Evolutionary conservation across 2,113 vertebrate genomes (phyloP).

Genomic region (Alaudala cheleensis): DNA sequence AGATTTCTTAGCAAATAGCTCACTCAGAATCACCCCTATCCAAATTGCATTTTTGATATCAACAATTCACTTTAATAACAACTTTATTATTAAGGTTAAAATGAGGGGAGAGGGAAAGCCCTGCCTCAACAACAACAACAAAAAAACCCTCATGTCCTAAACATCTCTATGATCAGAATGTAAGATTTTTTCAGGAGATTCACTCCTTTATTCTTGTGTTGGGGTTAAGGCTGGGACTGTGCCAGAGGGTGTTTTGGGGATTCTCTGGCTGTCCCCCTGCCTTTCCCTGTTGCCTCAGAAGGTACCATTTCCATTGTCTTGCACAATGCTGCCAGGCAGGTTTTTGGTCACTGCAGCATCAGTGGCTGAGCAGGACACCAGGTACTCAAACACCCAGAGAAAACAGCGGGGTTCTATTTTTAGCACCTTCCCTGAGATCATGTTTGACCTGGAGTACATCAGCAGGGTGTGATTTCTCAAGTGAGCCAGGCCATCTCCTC

Average conservation of each 20-base stretch:
- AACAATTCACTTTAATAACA: background rate
- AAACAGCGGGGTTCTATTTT: background rate
- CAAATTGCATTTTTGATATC: background rate
- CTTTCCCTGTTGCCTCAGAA: background rate
- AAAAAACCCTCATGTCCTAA: background rate
- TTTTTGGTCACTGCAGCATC: background rate
- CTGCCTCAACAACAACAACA: background rate
- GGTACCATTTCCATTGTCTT: background rate
- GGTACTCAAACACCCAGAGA: background rate
- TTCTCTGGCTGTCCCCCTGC: background rate
- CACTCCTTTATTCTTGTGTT: background rate
- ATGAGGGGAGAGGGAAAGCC: background rate
- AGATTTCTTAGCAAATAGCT: background rate
- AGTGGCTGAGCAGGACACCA: background rate
- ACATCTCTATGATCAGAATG: accelerated
- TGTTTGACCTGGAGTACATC: background rate
- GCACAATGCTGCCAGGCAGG: background rate
- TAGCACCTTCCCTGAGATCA: background rate
- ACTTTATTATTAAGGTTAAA: background rate
- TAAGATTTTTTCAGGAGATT: background rate
- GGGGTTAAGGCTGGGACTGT: background rate
- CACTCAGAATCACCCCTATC: background rate
- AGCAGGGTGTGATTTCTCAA: background rate
- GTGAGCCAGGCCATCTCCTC: background rate
- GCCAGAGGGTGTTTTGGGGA: accelerated